Base-by-base conservation (phyloP, 2,113 vertebrate species). In the Lycaon pictus region DNA sequence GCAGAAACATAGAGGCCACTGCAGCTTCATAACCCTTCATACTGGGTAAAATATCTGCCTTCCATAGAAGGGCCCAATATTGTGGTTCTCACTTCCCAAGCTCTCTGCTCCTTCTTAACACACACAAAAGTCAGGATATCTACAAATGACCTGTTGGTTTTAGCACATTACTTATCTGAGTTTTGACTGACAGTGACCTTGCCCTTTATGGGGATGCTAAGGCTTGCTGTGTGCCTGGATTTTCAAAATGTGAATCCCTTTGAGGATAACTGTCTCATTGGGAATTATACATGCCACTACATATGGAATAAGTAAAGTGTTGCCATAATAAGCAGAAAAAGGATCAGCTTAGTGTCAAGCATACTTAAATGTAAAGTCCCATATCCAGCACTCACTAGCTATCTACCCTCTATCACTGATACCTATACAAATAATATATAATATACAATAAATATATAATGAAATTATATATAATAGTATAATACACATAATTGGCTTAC, bases 221-320 rank as follows among this genome's bases (percentile, higher is more conserved):
- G 56, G 16, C 48, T 81, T 93, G 51, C 58, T 43, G 15, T 56
- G 27, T 88, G 71, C 20, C 77, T 90, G 72, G 67, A 93, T 93
- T 93, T 97, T 96, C 71, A 32, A 96, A 83, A 55, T 62, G 15
- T 88, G 76, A 95, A 87, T 95, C 62, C 81, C 63, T 85, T 60
- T 60, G 56, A 84, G 11, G 48, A 91, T 88, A 89, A 95, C 13
- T 88, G 29, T 91, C 63, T 91, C 77, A 32, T 22, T 95, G 63
- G 48, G 29, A 96, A 96, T 94, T 90, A 80, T 55, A 87, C 27
- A 80, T 51, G n/a, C 69, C 23, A 74, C 27, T 96, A 88, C 19
- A 25, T 88, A 84, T 91, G 77, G 90, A 67, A 67, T 60, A 74
- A 76, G 55, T 91, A 79, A 79, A 69, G 20, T 62, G 25, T 81